phyloP scores from a whole-genome alignment of 2,113 vertebrate genomes.

The Hemicordylus capensis region DNA sequence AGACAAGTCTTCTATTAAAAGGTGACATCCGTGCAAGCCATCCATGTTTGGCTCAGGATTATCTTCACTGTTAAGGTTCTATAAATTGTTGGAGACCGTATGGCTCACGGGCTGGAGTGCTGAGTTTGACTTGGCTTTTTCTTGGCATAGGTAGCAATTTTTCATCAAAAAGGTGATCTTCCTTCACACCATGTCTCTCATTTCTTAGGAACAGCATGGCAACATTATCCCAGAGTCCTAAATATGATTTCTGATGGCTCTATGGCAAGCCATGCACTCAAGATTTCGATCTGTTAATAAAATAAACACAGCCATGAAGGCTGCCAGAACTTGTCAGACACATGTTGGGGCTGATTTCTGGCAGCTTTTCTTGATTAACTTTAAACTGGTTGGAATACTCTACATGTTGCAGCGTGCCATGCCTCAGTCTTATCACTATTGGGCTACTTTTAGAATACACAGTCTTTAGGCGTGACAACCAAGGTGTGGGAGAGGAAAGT shows the following conservation, averaged over 20 bases:
- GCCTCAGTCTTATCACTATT: conserved; percentile 36
- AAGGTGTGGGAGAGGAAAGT: conserved; percentile 45
- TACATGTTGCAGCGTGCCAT: conserved; percentile 38
- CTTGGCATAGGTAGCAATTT: background rate
- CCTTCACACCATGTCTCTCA: background rate
- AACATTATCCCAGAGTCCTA: background rate
- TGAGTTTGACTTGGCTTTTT: background rate
- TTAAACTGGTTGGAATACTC: conserved; percentile 36
- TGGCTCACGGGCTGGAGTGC: background rate
- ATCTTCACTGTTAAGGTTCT: background rate
- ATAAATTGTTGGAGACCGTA: background rate
- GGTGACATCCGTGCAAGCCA: background rate
- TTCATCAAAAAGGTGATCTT: background rate
- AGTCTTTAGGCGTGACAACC: conserved; percentile 30
- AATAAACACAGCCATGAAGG: conserved; percentile 2
- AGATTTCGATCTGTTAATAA: conserved; percentile 14
- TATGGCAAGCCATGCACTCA: conserved; percentile 10
- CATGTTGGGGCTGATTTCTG: conserved; percentile 38
- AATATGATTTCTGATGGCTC: background rate
- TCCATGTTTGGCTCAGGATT: background rate
- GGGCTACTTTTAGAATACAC: conserved; percentile 16
- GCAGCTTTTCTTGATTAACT: conserved; percentile 49
- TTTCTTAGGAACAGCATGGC: background rate
- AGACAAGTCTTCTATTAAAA: background rate
- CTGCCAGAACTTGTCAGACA: conserved; percentile 43